Conservation (phyloP, 2,113 vertebrate genomes). For the Pyxicephalus adspersus region DNA sequence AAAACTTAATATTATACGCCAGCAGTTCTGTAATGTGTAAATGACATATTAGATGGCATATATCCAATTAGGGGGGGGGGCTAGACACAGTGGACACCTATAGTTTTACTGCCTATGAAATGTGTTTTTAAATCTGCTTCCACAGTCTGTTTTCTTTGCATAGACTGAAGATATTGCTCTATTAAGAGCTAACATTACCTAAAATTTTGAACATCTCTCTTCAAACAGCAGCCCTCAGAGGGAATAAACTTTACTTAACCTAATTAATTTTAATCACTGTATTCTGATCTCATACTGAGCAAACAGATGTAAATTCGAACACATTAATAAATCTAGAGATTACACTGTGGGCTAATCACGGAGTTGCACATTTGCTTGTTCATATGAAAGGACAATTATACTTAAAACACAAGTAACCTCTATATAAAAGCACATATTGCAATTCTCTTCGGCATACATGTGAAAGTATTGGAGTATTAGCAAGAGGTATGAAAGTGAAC, state of each 20-base stretch:
- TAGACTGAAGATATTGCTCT: conserved; percentile 65
- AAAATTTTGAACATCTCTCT: conserved; percentile 73
- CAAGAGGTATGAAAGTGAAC: no score
- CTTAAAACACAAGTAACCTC: neutral
- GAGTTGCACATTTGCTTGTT: conserved; percentile 78
- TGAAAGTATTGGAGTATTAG: neutral
- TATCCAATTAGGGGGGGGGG: no score
- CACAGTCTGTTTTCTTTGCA: neutral
- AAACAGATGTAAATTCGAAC: conserved; percentile 84
- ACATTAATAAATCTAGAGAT: conserved; percentile 79
- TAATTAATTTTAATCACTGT: conserved; percentile 89
- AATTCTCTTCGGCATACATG: neutral
- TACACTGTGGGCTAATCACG: conserved; percentile 77
- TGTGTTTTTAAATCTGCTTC: neutral
- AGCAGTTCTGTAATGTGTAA: no score
- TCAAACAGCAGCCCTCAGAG: conserved; percentile 66
- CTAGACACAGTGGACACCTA: neutral
- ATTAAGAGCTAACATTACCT: conserved; percentile 72
- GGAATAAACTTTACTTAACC: conserved; percentile 87
- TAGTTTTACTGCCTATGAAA: conserved; percentile 3
- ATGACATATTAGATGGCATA: no score
- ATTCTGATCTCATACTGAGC: conserved; percentile 82
- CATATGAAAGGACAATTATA: conserved; percentile 33
- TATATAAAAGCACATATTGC: neutral
- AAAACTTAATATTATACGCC: no score